A percentile compares a stretch with the other conserved stretches of the same genome.
These are phyloP conservation scores for Pediacus dermestoides DNA, from an alignment of 2,888 invertebrate species.

Conservation along the genomic window DNA sequence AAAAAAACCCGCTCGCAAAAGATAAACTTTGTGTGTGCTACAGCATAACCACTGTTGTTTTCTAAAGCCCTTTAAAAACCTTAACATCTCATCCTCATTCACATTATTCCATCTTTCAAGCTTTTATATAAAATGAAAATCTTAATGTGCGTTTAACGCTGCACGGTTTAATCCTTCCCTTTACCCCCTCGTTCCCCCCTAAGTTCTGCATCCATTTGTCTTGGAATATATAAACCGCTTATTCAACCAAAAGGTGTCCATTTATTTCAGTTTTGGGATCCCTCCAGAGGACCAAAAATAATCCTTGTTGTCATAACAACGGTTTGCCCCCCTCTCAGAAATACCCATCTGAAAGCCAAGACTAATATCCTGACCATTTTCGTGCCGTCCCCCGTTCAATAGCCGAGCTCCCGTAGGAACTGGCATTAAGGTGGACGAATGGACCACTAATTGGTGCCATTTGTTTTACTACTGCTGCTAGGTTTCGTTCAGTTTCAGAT, in stretches of 20 bases:
- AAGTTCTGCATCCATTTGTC: constrained; percentile 22
- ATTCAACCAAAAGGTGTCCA: constrained; percentile 31
- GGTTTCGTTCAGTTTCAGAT: constrained; percentile 33
- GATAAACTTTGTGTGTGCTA: no score
- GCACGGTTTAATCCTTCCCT: constrained; percentile 9
- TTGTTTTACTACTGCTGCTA: constrained; percentile 37
- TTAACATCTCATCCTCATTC: no score
- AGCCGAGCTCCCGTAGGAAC: constrained; percentile 18
- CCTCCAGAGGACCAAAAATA: constrained; percentile 28
- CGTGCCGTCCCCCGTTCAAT: constrained; percentile 1
- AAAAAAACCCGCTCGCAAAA: no score
- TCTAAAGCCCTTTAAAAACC: no score
- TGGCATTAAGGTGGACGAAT: constrained; percentile 44
- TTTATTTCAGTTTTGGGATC: constrained; percentile 32
- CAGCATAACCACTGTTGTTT: no score
- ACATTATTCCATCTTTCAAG: constrained; percentile 8
- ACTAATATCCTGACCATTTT: constrained; percentile 22
- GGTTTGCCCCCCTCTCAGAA: constrained; percentile 21
- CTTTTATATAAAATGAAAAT: constrained; percentile 10
- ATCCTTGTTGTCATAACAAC: constrained; percentile 37
- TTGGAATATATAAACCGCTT: constrained; percentile 28
- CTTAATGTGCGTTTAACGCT: constrained; percentile 12
- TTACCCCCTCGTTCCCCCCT: constrained; percentile 14
- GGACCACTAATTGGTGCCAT: constrained; percentile 45
- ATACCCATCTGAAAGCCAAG: constrained; percentile 26